Conservation (phyloP, 2,888 invertebrate species). For the Drosophila bunnanda region DNA sequence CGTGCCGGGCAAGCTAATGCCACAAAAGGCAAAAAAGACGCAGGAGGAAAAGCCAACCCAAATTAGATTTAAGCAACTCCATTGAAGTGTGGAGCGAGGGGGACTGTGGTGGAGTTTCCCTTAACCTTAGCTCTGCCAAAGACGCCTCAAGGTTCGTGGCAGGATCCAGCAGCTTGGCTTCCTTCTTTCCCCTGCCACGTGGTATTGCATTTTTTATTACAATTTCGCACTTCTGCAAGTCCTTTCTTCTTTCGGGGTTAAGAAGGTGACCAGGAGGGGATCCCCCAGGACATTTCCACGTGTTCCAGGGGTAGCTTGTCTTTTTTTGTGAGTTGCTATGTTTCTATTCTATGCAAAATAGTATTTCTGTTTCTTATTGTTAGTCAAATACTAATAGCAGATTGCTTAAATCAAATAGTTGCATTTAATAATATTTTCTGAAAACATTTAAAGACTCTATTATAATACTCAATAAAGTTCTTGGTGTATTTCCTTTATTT, state of each 20-base stretch:
- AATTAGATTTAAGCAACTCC: conserved; percentile 70
- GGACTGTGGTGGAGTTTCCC: conserved; percentile 25
- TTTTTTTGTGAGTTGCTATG: conserved; percentile 17
- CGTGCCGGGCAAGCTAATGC: conserved; percentile 73
- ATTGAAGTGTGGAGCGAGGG: conserved; percentile 59
- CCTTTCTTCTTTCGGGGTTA: conserved; percentile 22
- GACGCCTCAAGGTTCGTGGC: conserved; percentile 37
- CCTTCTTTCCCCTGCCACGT: conserved; percentile 31
- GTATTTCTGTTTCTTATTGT: conserved; percentile 17
- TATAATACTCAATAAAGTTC: not conserved
- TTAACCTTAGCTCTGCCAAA: conserved; percentile 53
- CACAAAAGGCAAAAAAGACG: conserved; percentile 33
- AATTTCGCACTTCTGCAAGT: conserved; percentile 65
- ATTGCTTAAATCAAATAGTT: not conserved
- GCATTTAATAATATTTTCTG: not conserved
- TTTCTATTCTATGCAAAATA: conserved; percentile 2
- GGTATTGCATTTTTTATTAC: conserved; percentile 70
- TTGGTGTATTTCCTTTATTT: not conserved
- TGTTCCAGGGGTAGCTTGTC: conserved; percentile 13
- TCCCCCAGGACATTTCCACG: not conserved
- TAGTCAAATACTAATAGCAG: not conserved
- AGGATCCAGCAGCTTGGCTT: conserved; percentile 13
- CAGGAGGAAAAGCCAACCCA: conserved; percentile 42
- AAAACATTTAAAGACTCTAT: not conserved
- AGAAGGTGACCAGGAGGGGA: not conserved